Evolutionary conservation across 37 sponge, comb jelly and placozoan species (phyloP).

Genomic region (Ephydatia muelleri): DNA sequence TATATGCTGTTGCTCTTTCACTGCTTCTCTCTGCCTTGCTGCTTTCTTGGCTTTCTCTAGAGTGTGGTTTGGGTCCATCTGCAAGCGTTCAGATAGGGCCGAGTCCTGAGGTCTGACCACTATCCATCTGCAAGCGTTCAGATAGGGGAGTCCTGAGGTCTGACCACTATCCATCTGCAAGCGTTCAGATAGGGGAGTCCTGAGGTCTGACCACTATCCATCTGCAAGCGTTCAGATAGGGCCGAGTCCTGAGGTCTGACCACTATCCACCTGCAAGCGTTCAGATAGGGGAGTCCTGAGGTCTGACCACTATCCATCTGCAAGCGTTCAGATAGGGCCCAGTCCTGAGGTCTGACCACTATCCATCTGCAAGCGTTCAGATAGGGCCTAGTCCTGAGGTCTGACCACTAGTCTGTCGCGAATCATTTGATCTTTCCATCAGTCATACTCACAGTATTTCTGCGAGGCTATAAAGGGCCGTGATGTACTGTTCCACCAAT

Average conservation of each 20-base stretch:
- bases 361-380: constrained; percentile 7
- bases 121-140: no score
- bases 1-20: neutral
- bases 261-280: no score
- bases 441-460: neutral
- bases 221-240: neutral
- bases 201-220: neutral
- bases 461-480: neutral
- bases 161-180: no score
- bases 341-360: neutral
- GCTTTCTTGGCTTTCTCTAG: constrained; percentile 16
- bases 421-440: constrained; percentile 6
- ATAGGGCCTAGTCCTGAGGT: neutral
- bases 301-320: constrained; percentile 1
- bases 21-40: neutral
- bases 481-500: no score
- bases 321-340: neutral
- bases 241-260: neutral
- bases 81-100: constrained; percentile 1
- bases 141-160: neutral
- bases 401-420: constrained; percentile 4
- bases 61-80: neutral
- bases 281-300: neutral
- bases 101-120: neutral
- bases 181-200: constrained; percentile 3